These are phyloP conservation scores for Galagoides demidoff DNA, from an alignment of 2,797 vertebrate genomes.

Conservation along the genomic window DNA sequence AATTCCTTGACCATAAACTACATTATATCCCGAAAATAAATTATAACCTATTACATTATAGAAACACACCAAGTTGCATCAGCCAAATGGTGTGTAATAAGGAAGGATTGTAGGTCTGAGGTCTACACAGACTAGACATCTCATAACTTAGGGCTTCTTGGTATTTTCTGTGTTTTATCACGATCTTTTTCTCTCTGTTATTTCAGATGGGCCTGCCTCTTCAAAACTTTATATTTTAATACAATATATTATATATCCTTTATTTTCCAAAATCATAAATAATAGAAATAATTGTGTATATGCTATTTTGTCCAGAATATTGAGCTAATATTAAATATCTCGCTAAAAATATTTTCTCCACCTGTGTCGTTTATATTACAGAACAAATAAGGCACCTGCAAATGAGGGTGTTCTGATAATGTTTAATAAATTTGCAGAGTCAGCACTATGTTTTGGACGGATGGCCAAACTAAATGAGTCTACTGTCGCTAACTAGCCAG, in stretches of 20 bases:
- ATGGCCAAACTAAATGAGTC: constrained; percentile 55
- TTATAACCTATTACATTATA: not conserved
- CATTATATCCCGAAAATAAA: not conserved
- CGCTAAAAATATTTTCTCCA: not conserved
- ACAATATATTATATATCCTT: not conserved
- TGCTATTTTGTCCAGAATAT: not conserved
- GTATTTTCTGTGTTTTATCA: not conserved
- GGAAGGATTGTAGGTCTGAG: not conserved
- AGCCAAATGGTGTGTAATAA: not conserved
- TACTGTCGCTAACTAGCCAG: not conserved
- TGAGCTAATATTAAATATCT: not conserved
- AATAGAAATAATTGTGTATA: not conserved
- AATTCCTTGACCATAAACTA: not conserved
- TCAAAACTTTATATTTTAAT: not conserved
- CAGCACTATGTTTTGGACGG: constrained; percentile 20
- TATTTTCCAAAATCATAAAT: not conserved
- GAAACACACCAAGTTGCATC: not conserved
- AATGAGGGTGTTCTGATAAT: not conserved
- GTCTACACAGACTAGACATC: too few species aligned
- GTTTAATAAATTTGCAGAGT: constrained; percentile 54
- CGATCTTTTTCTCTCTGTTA: not conserved
- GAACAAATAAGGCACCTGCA: not conserved
- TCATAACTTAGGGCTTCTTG: not conserved
- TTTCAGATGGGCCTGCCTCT: not conserved
- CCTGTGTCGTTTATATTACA: not conserved